phyloP scores from a whole-genome alignment of 2,113 vertebrate species.

The Xenopus laevis region DNA sequence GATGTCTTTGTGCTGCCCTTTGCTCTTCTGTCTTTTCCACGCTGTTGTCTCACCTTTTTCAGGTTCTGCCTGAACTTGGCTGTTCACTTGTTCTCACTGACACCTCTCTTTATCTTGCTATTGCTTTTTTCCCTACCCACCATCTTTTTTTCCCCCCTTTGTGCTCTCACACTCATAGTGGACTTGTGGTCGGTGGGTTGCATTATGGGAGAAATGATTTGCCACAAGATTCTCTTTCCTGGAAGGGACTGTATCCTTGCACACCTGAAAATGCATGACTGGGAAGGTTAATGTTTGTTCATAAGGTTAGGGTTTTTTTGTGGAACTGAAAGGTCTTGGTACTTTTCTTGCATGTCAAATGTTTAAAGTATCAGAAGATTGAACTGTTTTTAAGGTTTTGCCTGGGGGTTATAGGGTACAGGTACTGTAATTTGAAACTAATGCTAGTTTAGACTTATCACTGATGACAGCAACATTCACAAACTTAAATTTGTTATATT shows the following conservation, averaged over 20 bases:
- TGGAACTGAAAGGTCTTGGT: no score
- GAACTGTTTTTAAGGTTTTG: no score
- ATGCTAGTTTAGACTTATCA: no score
- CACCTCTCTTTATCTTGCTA: conserved; percentile 28
- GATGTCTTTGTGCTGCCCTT: conserved; percentile 14
- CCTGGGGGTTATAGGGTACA: no score
- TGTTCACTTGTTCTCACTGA: conserved; percentile 31
- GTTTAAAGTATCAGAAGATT: no score
- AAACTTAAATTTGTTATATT: no score
- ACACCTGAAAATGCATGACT: conserved; percentile 33
- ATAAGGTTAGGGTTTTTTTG: no score
- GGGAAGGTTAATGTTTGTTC: conserved; percentile 42
- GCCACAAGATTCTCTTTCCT: conserved; percentile 81
- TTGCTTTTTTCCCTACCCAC: conserved; percentile 5
- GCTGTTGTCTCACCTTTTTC: conserved; percentile 21
- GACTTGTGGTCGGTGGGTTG: conserved; percentile 99
- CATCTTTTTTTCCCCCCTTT: conserved; percentile 60
- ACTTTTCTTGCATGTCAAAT: no score
- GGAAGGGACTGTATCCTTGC: conserved; percentile 85
- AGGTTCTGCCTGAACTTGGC: background rate
- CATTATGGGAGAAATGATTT: conserved; percentile 91
- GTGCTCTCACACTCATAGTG: conserved; percentile 85
- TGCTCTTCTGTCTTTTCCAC: conserved; percentile 25
- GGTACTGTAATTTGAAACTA: no score
- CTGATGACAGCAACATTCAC: no score